phyloP scores from a whole-genome alignment of 2,797 vertebrate species.

The Sarcophilus harrisii region DNA sequence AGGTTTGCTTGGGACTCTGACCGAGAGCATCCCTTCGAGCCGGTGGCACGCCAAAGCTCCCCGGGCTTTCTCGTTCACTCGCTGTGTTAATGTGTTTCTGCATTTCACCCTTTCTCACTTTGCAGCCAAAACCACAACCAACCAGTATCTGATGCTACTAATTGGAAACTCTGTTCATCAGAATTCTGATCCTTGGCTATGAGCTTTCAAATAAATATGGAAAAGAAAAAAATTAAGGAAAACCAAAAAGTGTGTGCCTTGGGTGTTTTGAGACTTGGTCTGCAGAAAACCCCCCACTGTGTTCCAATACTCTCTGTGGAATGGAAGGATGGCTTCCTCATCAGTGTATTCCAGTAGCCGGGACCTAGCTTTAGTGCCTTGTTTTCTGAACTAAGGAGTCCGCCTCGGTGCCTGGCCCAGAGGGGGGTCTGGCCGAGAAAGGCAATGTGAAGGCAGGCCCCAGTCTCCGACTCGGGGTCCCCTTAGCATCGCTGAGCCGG shows the following conservation, averaged over 20 bases:
- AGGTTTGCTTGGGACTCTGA: neutral
- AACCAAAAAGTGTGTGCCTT: constrained; percentile 76
- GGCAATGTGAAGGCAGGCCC: constrained; percentile 24
- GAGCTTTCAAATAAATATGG: constrained; percentile 70
- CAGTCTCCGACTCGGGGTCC: neutral
- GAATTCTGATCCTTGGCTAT: constrained; percentile 48
- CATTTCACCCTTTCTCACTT: constrained; percentile 48
- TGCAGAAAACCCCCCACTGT: constrained; percentile 75
- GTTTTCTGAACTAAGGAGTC: constrained; percentile 70
- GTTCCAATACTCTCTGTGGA: constrained; percentile 68
- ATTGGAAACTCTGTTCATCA: constrained; percentile 59
- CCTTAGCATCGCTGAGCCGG: constrained; percentile 44
- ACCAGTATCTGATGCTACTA: constrained; percentile 35
- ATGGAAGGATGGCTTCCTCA: constrained; percentile 65
- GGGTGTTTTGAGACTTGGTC: constrained; percentile 75
- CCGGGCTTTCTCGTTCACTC: neutral
- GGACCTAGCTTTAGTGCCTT: constrained; percentile 73
- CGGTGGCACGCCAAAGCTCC: neutral
- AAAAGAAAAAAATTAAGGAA: constrained; percentile 36
- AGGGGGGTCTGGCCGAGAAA: constrained; percentile 1
- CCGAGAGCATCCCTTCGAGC: constrained; percentile 26
- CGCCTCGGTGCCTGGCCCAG: constrained; percentile 47
- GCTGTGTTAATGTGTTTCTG: constrained; percentile 41
- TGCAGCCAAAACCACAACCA: constrained; percentile 49
- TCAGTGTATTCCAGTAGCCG: constrained; percentile 67